A percentile compares a stretch with the other conserved stretches of the same genome.
phyloP scores from a whole-genome alignment of 2,113 vertebrate species.

The Verasper variegatus region DNA sequence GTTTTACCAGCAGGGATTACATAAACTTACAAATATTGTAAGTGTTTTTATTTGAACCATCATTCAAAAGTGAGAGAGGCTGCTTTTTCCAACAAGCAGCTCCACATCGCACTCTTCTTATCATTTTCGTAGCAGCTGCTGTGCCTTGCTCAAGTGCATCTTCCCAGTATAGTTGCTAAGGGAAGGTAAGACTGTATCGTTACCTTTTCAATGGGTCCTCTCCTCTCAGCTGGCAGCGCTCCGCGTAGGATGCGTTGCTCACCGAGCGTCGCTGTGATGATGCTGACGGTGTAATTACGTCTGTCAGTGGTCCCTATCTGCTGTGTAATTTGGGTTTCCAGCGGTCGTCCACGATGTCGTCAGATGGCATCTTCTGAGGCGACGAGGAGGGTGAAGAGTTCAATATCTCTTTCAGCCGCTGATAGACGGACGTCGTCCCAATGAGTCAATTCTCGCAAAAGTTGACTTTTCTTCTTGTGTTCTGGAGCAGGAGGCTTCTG shows the following conservation, averaged over 20 bases:
- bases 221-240: constrained; percentile 48
- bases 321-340: constrained; percentile 81
- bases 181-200: background rate
- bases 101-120: background rate
- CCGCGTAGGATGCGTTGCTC: constrained; percentile 61
- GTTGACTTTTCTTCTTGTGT: constrained; percentile 4
- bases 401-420: constrained; percentile 61
- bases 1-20: too few relatives aligned
- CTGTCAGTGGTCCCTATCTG: constrained; percentile 74
- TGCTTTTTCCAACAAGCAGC: constrained; percentile 6
- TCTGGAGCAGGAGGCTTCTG: constrained; percentile 30
- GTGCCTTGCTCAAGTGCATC: constrained; percentile 4
- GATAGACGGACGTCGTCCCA: constrained; percentile 35
- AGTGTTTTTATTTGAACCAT: constrained; percentile 11
- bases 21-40: background rate
- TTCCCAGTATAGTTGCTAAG: background rate
- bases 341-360: constrained; percentile 65
- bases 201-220: constrained; percentile 46
- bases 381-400: constrained; percentile 79
- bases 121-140: background rate
- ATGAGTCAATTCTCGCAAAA: constrained; percentile 21
- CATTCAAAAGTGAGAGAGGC: background rate
- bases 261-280: constrained; percentile 73
- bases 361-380: constrained; percentile 70
- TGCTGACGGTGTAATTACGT: constrained; percentile 78